Percentiles rank a stretch among this genome's conserved stretches.
Conservation (phyloP, 2,113 vertebrate species). For the Ciconia boyciana region DNA sequence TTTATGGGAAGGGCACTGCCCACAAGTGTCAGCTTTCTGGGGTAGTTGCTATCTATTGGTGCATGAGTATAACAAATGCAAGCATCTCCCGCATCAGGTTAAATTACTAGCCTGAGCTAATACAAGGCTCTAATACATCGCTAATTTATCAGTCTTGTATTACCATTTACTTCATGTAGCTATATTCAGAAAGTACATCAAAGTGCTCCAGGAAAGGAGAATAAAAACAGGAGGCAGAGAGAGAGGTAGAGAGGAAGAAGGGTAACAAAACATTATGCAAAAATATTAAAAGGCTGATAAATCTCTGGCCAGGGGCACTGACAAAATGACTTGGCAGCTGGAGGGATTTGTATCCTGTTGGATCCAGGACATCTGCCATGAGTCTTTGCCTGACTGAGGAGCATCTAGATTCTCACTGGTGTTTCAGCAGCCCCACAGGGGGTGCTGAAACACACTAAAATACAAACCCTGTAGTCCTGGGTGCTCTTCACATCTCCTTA, state of each 20-base stretch:
- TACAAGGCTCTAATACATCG: slow-evolving; percentile 8
- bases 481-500: not conserved
- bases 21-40: not conserved
- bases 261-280: slow-evolving; percentile 29
- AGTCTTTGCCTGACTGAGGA: not conserved
- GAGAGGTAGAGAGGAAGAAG: not conserved
- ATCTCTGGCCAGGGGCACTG: not conserved
- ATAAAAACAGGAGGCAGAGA: not conserved
- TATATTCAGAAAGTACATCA: slow-evolving; percentile 63
- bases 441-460: too few relatives aligned
- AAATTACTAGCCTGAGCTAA: slow-evolving; percentile 64
- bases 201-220: slow-evolving; percentile 25
- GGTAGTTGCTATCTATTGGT: slow-evolving; percentile 42
- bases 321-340: not conserved
- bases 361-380: not conserved
- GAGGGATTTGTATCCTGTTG: not conserved
- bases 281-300: slow-evolving; percentile 41
- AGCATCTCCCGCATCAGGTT: slow-evolving; percentile 52
- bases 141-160: slow-evolving; percentile 70
- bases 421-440: not conserved
- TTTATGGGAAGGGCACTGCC: slow-evolving; percentile 12
- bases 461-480: not conserved
- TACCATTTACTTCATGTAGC: slow-evolving; percentile 53
- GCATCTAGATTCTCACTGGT: not conserved
- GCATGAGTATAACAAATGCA: slow-evolving; percentile 35